Conservation (phyloP, 2,113 vertebrate genomes). For the Nansenia antarctica region DNA sequence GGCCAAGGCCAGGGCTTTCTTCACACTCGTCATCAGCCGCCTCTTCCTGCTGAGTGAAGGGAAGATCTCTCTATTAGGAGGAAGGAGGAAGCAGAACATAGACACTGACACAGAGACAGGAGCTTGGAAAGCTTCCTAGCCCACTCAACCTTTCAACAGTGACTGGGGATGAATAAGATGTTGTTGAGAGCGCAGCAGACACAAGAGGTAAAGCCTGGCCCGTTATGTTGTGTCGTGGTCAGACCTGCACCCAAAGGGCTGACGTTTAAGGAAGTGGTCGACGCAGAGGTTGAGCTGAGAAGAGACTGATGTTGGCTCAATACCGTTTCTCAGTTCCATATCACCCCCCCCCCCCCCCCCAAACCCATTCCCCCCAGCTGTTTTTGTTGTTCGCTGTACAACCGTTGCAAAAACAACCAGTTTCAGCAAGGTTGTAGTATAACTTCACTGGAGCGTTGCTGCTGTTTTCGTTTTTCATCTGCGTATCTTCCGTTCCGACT, state of each 20-base stretch:
- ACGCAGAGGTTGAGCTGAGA: not conserved
- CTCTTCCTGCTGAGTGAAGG: not conserved
- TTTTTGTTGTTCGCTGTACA: too few relatives aligned
- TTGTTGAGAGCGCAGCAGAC: not conserved
- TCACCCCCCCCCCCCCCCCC: too few relatives aligned
- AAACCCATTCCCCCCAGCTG: too few relatives aligned
- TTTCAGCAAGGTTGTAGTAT: too few relatives aligned
- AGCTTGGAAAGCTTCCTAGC: too few relatives aligned
- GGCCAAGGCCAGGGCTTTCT: too few relatives aligned
- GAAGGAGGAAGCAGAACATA: too few relatives aligned
- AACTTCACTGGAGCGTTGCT: too few relatives aligned
- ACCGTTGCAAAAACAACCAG: too few relatives aligned
- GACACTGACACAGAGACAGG: too few relatives aligned
- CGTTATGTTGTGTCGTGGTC: not conserved
- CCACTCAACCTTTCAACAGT: not conserved
- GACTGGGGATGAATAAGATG: not conserved
- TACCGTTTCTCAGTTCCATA: not conserved
- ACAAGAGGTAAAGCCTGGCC: not conserved
- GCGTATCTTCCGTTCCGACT: too few relatives aligned
- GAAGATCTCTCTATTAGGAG: not conserved
- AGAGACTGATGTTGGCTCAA: not conserved
- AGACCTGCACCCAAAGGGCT: not conserved
- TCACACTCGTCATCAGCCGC: not conserved
- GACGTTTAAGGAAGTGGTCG: not conserved
- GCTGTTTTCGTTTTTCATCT: too few relatives aligned